Percentiles rank a stretch among this genome's conserved stretches.
These are phyloP conservation scores for Strigops habroptila DNA, from an alignment of 2,113 vertebrate genomes.

Conservation along the genomic window DNA sequence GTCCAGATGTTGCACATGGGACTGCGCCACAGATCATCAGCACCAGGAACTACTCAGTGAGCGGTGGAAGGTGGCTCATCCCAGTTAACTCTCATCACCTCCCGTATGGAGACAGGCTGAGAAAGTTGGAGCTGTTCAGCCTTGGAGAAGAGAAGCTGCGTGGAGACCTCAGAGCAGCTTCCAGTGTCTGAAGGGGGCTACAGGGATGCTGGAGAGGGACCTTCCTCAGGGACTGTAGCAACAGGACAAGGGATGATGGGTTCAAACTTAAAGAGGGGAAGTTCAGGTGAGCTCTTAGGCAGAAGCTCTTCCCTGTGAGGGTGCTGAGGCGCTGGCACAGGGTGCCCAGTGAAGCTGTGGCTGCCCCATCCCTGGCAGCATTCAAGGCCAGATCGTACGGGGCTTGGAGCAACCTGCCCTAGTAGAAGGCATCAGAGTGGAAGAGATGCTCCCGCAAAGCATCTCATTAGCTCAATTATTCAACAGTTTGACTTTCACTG, in stretches of 20 bases:
- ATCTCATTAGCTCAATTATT: background rate
- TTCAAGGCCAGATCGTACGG: background rate
- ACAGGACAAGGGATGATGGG: too few species aligned
- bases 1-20: background rate
- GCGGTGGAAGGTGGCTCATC: background rate
- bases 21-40: background rate
- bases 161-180: background rate
- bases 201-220: too few species aligned
- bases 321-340: too few species aligned
- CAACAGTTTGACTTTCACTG: background rate
- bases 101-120: background rate
- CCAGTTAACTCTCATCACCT: too few species aligned
- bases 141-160: background rate
- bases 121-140: background rate
- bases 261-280: too few species aligned
- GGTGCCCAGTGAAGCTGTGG: background rate
- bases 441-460: background rate
- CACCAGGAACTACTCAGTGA: fast-evolving
- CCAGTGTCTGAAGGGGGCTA: too few species aligned
- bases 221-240: too few species aligned
- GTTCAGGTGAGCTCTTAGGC: too few species aligned
- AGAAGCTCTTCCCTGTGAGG: too few species aligned
- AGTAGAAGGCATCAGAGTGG: background rate
- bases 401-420: background rate
- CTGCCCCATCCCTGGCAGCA: background rate